phyloP scores from a whole-genome alignment of 2,797 vertebrate species.

The Melopsittacus undulatus region DNA sequence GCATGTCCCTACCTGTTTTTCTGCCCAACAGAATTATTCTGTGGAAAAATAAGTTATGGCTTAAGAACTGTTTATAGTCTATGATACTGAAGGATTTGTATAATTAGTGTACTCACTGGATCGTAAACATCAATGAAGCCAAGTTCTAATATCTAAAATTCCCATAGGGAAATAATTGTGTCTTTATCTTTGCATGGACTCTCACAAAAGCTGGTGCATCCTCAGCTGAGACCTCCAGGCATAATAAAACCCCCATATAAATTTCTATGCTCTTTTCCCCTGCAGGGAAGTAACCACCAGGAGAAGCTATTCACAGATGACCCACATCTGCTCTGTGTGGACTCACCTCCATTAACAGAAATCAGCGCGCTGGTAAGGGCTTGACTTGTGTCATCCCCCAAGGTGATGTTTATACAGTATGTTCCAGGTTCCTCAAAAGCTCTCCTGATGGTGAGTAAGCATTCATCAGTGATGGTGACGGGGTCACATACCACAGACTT shows the following conservation, averaged over 20 bases:
- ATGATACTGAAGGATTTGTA: background rate
- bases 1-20: background rate
- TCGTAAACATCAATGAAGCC: background rate
- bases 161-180: background rate
- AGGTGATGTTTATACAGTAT: slow-evolving; percentile 93
- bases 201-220: background rate
- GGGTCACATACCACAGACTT: slow-evolving; percentile 81
- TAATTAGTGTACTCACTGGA: background rate
- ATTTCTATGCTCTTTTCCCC: background rate
- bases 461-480: slow-evolving; percentile 67
- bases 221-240: background rate
- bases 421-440: slow-evolving; percentile 86
- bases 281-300: background rate
- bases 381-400: slow-evolving; percentile 83
- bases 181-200: background rate
- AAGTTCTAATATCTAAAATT: background rate
- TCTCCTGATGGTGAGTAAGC: slow-evolving; percentile 83
- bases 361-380: slow-evolving; percentile 85
- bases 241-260: background rate
- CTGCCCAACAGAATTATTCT: background rate
- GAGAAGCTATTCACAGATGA: background rate
- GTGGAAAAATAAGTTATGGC: background rate
- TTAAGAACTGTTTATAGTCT: background rate
- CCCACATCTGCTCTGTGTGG: background rate
- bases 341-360: slow-evolving; percentile 80